phyloP scores from a whole-genome alignment of 2,113 vertebrate genomes.

The Tauraco erythrolophus region DNA sequence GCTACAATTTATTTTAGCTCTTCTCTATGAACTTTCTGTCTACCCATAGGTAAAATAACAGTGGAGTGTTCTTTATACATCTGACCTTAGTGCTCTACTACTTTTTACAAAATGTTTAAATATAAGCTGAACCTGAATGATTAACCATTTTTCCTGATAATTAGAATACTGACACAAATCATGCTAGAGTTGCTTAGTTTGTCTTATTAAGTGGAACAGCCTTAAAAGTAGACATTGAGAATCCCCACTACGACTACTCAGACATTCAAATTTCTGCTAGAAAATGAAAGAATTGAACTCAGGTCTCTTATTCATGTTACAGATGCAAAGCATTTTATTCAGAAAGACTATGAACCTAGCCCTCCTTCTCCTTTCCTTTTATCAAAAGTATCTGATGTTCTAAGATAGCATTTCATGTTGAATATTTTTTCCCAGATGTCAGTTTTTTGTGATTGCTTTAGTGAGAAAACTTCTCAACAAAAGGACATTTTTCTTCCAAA shows the following conservation, averaged over 20 bases:
- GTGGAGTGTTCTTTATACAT: background rate
- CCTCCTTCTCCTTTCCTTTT: background rate
- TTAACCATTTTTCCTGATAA: background rate
- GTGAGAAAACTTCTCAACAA: background rate
- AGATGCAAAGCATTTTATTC: background rate
- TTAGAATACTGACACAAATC: background rate
- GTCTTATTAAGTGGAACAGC: background rate
- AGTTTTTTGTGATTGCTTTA: background rate
- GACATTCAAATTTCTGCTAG: background rate
- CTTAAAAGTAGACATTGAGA: background rate
- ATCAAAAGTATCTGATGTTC: background rate
- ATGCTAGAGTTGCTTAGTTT: background rate
- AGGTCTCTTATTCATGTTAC: background rate
- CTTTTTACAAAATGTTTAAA: background rate
- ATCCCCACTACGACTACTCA: background rate
- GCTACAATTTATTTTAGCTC: background rate
- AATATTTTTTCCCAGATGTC: background rate
- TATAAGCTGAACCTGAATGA: background rate
- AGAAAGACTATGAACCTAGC: background rate
- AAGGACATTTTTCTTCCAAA: background rate
- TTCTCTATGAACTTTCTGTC: background rate
- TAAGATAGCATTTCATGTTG: background rate
- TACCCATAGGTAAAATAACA: background rate
- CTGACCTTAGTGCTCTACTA: background rate
- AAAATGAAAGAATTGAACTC: background rate